Conservation (phyloP, 2,113 vertebrate genomes). For the Chaetodon auriga region DNA sequence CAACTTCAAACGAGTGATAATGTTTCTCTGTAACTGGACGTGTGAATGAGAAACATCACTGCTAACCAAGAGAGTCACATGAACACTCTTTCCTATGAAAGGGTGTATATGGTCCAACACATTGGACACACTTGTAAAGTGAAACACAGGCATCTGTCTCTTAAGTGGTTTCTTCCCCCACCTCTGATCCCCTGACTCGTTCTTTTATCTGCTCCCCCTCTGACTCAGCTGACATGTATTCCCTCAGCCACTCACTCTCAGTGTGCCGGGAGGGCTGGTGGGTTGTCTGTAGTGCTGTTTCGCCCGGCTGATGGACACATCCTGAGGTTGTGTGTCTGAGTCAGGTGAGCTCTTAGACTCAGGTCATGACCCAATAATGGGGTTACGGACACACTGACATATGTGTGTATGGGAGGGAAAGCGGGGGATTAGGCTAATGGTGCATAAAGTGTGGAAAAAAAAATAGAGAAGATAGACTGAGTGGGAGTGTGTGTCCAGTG, state of each 20-base stretch:
- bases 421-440: constrained; percentile 52
- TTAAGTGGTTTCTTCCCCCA: constrained; percentile 59
- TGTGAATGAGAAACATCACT: background rate
- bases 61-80: background rate
- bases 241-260: constrained; percentile 36
- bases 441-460: constrained; percentile 10
- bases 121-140: constrained; percentile 76
- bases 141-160: constrained; percentile 72
- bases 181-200: constrained; percentile 42
- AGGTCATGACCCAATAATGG: constrained; percentile 70
- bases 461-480: background rate
- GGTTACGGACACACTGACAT: constrained; percentile 68
- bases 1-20: background rate
- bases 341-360: constrained; percentile 80
- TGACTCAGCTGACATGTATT: constrained; percentile 49
- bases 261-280: constrained; percentile 33
- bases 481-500: constrained; percentile 11
- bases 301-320: constrained; percentile 81
- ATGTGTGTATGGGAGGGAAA: background rate
- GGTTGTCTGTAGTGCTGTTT: constrained; percentile 80
- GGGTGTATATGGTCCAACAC: background rate
- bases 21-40: background rate
- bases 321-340: constrained; percentile 61
- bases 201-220: constrained; percentile 14
- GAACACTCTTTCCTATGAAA: constrained; percentile 9